These are phyloP conservation scores for Heterotilapia buettikoferi DNA, from an alignment of 2,113 vertebrate species.

Conservation along the genomic window DNA sequence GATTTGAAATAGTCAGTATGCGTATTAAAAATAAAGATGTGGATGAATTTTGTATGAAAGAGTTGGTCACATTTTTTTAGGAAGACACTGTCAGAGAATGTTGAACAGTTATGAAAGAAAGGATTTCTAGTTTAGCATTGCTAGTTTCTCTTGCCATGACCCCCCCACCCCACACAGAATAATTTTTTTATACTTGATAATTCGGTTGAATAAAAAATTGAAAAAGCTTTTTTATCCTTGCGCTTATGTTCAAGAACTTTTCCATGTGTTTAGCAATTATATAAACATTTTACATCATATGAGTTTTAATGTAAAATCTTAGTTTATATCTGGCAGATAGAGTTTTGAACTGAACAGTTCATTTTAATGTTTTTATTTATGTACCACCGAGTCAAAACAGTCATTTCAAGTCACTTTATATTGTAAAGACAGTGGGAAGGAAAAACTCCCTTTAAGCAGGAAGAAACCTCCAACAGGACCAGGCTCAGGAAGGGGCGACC, in stretches of 20 bases:
- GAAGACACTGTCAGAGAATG: not conserved
- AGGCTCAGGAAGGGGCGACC: not conserved
- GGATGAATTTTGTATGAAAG: not conserved
- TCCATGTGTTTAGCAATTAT: not conserved
- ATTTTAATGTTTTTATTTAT: not conserved
- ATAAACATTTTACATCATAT: not conserved
- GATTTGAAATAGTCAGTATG: not conserved
- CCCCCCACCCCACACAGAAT: fast-evolving
- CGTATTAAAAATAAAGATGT: not conserved
- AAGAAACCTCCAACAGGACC: not conserved
- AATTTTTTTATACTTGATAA: not conserved
- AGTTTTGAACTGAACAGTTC: not conserved
- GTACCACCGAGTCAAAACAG: not conserved
- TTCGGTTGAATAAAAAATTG: not conserved
- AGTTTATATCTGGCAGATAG: not conserved
- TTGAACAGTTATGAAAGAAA: not conserved
- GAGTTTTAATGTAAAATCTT: not conserved
- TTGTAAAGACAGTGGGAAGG: not conserved
- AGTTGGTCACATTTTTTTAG: not conserved
- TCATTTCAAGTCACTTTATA: not conserved
- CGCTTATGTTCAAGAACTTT: not conserved
- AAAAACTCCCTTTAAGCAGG: not conserved
- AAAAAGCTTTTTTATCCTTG: not conserved
- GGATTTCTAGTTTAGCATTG: not conserved
- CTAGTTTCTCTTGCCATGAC: not conserved